Conservation (phyloP, 2,888 invertebrate species). For the Hedya salicella region DNA sequence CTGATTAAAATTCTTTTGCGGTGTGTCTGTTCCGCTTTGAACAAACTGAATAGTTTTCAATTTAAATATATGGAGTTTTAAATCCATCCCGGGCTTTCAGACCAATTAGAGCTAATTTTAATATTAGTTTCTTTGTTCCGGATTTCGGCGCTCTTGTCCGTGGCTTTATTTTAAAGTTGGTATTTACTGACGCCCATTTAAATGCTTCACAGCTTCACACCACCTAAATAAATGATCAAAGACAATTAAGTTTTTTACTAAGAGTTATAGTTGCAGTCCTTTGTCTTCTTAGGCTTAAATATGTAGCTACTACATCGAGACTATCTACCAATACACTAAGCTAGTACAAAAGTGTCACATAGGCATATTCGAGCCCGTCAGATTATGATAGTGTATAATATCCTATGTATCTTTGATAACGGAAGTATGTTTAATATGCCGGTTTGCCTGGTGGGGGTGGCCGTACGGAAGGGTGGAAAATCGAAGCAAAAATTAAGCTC, state of each 20-base stretch:
- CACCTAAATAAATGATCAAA: background rate
- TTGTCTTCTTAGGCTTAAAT: too few relatives aligned
- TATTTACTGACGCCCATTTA: constrained; percentile 34
- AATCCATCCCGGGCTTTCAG: constrained; percentile 67
- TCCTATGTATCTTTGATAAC: too few relatives aligned
- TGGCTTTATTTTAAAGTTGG: constrained; percentile 10
- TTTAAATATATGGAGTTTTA: constrained; percentile 51
- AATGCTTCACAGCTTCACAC: constrained; percentile 4
- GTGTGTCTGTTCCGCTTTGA: constrained; percentile 64
- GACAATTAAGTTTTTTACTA: background rate
- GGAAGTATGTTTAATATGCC: too few relatives aligned
- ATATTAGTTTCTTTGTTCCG: constrained; percentile 45
- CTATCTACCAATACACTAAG: too few relatives aligned
- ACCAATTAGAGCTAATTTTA: constrained; percentile 69
- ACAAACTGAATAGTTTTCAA: constrained; percentile 51
- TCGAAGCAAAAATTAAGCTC: too few relatives aligned
- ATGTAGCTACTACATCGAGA: too few relatives aligned
- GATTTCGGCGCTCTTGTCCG: constrained; percentile 48
- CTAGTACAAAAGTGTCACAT: too few relatives aligned
- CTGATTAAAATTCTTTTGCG: background rate
- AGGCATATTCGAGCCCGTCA: too few relatives aligned
- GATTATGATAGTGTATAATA: too few relatives aligned
- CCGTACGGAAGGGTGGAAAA: too few relatives aligned
- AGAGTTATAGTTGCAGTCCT: too few relatives aligned
- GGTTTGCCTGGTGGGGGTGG: too few relatives aligned